phyloP scores from a whole-genome alignment of 2,888 invertebrate genomes.

The Choreutis nemorana region DNA sequence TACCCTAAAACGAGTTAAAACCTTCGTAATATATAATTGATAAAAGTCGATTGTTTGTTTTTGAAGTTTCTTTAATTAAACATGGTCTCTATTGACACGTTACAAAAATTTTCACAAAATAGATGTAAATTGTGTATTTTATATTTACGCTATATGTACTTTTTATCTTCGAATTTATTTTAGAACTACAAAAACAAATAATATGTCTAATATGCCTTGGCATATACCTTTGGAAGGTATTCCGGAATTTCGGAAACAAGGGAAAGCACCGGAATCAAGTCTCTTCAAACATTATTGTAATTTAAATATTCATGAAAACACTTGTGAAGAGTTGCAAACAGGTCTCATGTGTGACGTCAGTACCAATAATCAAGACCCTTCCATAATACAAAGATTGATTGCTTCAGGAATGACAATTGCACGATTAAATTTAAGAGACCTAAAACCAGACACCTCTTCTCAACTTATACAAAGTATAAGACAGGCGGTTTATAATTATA shows the following conservation, averaged over 20 bases:
- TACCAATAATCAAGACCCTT: slow-evolving; percentile 36
- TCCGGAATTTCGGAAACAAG: slow-evolving; percentile 19
- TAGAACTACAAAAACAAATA: too few species aligned
- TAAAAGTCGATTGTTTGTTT: too few species aligned
- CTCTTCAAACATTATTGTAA: slow-evolving; percentile 42
- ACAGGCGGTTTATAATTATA: slow-evolving; percentile 56
- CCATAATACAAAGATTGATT: slow-evolving; percentile 46
- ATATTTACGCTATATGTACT: too few species aligned
- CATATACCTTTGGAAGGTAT: slow-evolving; percentile 45
- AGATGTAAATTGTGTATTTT: too few species aligned
- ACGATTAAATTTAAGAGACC: slow-evolving; percentile 43
- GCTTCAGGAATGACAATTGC: slow-evolving; percentile 56
- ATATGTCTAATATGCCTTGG: too few species aligned
- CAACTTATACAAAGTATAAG: slow-evolving; percentile 51
- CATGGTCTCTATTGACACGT: too few species aligned
- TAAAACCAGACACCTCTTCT: slow-evolving; percentile 46
- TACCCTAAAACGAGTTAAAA: too few species aligned
- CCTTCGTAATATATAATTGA: too few species aligned
- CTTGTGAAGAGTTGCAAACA: slow-evolving; percentile 50
- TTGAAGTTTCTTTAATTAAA: too few species aligned
- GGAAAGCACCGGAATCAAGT: slow-evolving; percentile 24
- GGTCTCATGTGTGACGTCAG: slow-evolving; percentile 57
- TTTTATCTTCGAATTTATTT: too few species aligned
- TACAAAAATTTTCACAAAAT: too few species aligned
- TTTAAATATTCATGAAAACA: slow-evolving; percentile 34